Percentiles rank a stretch among this genome's conserved stretches.
These are phyloP conservation scores for Sebastes steindachneri DNA, from an alignment of 2,797 vertebrate species.

Conservation along the genomic window DNA sequence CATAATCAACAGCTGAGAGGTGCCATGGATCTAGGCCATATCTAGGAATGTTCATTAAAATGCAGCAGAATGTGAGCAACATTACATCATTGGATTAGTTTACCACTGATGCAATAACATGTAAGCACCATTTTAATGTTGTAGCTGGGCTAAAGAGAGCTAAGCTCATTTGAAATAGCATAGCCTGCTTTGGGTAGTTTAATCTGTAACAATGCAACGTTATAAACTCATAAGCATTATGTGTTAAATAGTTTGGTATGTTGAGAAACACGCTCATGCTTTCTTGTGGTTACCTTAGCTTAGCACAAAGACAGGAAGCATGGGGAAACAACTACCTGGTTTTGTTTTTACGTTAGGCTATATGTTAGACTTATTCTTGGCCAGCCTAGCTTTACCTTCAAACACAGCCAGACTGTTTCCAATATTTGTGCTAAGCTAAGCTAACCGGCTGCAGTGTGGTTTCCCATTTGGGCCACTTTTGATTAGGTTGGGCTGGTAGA, in stretches of 20 bases:
- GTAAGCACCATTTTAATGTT: not conserved
- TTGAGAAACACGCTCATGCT: not conserved
- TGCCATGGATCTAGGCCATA: too few species aligned
- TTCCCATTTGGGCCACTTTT: too few species aligned
- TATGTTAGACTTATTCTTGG: not conserved
- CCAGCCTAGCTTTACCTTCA: not conserved
- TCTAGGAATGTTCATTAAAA: too few species aligned
- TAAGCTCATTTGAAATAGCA: not conserved
- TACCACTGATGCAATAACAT: not conserved
- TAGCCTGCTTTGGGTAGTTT: not conserved
- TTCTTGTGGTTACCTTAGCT: not conserved
- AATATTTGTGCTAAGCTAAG: too few species aligned
- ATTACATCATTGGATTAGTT: not conserved
- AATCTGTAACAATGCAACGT: not conserved
- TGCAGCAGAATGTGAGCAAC: not conserved
- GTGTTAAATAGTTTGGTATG: not conserved
- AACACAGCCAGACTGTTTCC: not conserved
- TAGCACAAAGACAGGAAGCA: not conserved
- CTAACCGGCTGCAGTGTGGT: too few species aligned
- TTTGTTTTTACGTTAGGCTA: too few species aligned
- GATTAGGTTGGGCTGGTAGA: too few species aligned
- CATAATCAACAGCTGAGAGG: too few species aligned
- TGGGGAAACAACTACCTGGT: not conserved
- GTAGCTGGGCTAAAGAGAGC: too few species aligned
- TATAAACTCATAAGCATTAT: not conserved